Evolutionary conservation across 1,140 invertebrate species (phyloP), one percentile per base, ranked within the genome.

Genomic region (Lepidotrigona ventralis): DNA sequence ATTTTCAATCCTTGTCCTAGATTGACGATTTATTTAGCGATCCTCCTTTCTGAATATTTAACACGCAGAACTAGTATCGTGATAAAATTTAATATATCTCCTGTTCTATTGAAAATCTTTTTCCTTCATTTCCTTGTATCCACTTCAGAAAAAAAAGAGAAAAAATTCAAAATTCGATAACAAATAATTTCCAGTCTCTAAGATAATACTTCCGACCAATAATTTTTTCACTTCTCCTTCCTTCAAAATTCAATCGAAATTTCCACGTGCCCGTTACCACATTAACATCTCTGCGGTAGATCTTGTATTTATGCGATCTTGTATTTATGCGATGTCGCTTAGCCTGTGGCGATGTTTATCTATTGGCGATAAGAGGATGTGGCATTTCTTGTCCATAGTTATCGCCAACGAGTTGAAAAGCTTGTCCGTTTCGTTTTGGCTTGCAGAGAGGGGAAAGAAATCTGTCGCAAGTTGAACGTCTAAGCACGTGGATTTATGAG

Each of bases 381-480:
- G 60, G 29, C 14, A 70, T 60, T 80, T 58, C n/a, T 39, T 33
- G 56, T 19, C 60, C 9, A 60, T 58, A 54, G 46, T 87, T 78
- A 87, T 87, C 85, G 79, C 82, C 12, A 60, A 75, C 73, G 54
- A 66, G 17, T 53, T 66, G 64, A 87, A 73, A 81, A 68, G 79
- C 87, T 80, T 54, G 26, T 60, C 17, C 76, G 60, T 84, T 29
- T 26, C 69, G 82, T 85, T 84, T 69, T 78, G 74, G 74, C 82
- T 88, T 87, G 39, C 39, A 46, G 84, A 70, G 8, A n/a, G 15
- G 15, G 23, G 15, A 8, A 66, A 73, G 79, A 85, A 88, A 87
- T 87, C 66, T 69, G 64, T 68, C 69, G 46, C 51, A 71, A 56
- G 21, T 76, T 78, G 75, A 88, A 86, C 85, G 81, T 68, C 53